Evolutionary conservation across 53 echinoderm and acorn worm species (phyloP), one percentile per base, ranked within the genome.

Genomic region (Crossaster papposus): DNA sequence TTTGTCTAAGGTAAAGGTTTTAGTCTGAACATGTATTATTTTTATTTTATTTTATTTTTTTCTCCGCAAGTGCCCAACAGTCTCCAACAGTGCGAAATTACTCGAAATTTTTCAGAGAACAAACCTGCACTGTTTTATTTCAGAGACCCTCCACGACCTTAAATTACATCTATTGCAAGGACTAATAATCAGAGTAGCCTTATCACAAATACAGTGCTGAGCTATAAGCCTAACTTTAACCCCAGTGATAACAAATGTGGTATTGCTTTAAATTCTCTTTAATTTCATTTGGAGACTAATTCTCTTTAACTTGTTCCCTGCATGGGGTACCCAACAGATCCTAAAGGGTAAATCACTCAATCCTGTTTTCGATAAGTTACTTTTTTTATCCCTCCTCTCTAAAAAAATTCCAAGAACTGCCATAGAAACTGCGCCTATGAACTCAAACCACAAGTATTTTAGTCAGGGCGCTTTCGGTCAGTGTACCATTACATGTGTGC

Each of bases 391-490:
- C n/a, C n/a, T n/a, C n/a, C n/a, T n/a, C n/a, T n/a, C n/a, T n/a
- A n/a, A n/a, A n/a, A n/a, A 6, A 10, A 29, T 85, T 85, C 85
- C 73, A 50, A 73, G 85, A 85, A 85, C 73, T 22, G 32, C 20
- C 54, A 80, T 14, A 80, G 62, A 80, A 80, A 54, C 80, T 32
- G 62, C 55, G 62, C 32, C 30, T 79, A 44, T 18, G 51, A 15
- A 83, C 51, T 17, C 71, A 85, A 72, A 85, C 85, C 85, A 85
- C 85, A 85, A 53, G 71, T 44, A 85, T 85, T 72, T 28, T 4
- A 2, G 35, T 74, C 75, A 35, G 75, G 75, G n/a, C 14, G 75
- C 75, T 74, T 68, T 23, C 11, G 75, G 17, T 14, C 75, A 74
- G 33, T 35, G 13, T 71, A 18, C 28, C 36, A 28, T 74, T 3